A percentile compares a stretch with the other conserved stretches of the same genome.
Conservation (phyloP, 2,888 invertebrate species). For the Aphidius colemani region DNA sequence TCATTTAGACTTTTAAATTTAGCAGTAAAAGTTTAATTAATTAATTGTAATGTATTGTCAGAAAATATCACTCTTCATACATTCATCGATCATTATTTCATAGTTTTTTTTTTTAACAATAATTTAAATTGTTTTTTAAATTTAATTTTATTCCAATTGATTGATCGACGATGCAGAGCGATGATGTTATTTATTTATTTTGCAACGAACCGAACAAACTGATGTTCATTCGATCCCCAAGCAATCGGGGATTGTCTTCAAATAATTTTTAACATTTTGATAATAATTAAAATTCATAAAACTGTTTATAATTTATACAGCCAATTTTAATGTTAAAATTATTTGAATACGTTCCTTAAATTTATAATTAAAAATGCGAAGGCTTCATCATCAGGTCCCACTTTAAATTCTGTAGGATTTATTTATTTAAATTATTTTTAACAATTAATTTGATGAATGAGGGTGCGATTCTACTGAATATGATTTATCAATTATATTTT, state of each 20-base stretch:
- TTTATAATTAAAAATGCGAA: conserved; percentile 34
- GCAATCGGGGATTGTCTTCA: conserved; percentile 33
- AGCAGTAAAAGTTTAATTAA: conserved; percentile 58
- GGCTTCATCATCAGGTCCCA: conserved; percentile 32
- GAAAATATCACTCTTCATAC: conserved; percentile 57
- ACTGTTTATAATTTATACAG: conserved; percentile 8
- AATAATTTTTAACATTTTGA: conserved; percentile 32
- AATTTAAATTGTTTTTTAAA: conserved; percentile 1
- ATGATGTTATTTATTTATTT: conserved; percentile 39
- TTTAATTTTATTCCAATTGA: not conserved
- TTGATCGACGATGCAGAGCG: conserved; percentile 57
- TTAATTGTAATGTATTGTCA: conserved; percentile 60
- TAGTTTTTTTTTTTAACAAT: not conserved
- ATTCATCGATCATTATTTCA: conserved; percentile 51
- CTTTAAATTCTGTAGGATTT: no score
- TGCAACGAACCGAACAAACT: conserved; percentile 45
- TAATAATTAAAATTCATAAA: conserved; percentile 15
- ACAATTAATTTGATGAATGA: no score
- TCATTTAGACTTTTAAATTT: conserved; percentile 53
- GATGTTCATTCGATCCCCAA: conserved; percentile 45
- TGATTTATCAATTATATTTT: conserved; percentile 1
- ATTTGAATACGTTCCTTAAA: conserved; percentile 35
- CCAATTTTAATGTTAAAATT: conserved; percentile 23
- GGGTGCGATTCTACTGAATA: not conserved
- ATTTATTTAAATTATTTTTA: no score